phyloP scores from a whole-genome alignment of 2,888 invertebrate species.

The Choristoneura rosaceana region DNA sequence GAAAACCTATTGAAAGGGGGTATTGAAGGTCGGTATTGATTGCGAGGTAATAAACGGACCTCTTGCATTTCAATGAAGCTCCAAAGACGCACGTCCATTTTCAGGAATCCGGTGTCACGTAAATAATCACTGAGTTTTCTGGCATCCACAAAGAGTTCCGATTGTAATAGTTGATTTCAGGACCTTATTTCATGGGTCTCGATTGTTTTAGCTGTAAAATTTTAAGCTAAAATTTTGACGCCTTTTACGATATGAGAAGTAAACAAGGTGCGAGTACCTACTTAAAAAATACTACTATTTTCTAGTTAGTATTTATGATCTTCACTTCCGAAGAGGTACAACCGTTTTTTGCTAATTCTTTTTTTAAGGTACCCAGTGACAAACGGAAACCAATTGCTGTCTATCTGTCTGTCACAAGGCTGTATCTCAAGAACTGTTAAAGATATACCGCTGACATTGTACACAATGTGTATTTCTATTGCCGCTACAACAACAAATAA shows the following conservation, averaged over 20 bases:
- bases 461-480: too few species aligned
- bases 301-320: too few species aligned
- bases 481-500: too few species aligned
- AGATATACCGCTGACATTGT: too few species aligned
- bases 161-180: constrained; percentile 44
- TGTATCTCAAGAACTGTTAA: too few species aligned
- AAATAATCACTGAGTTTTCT: constrained; percentile 68
- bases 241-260: background rate
- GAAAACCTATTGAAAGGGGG: too few species aligned
- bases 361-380: too few species aligned
- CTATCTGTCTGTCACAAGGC: too few species aligned
- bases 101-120: constrained; percentile 73
- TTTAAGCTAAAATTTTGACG: background rate
- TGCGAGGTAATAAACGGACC: constrained; percentile 73
- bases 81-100: constrained; percentile 63
- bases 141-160: constrained; percentile 67
- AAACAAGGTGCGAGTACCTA: background rate
- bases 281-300: too few species aligned
- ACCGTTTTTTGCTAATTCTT: too few species aligned
- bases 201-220: constrained; percentile 5
- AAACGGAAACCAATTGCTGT: too few species aligned
- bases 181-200: constrained; percentile 25
- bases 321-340: too few species aligned
- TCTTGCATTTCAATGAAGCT: constrained; percentile 72
- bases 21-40: constrained; percentile 69